Percentiles rank a stretch among this genome's conserved stretches.
Conservation (phyloP, 2,113 vertebrate genomes). For the Calypte anna region DNA sequence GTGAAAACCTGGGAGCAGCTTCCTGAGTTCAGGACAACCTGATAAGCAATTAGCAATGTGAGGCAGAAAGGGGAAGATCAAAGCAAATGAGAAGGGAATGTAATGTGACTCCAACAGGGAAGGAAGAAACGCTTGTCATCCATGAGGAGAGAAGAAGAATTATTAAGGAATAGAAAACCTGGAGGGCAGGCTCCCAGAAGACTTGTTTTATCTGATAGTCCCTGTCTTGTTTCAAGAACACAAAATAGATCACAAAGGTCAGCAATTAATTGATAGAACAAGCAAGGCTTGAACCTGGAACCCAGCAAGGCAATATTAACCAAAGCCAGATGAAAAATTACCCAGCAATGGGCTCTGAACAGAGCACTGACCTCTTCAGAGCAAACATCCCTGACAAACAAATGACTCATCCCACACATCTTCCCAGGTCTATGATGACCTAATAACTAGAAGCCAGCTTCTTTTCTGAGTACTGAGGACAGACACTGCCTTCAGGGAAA, state of each 20-base stretch:
- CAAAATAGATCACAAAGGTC: slow-evolving; percentile 43
- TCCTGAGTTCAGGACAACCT: not conserved
- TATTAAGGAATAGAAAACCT: slow-evolving; percentile 18
- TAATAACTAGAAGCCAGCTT: not conserved
- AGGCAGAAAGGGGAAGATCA: not conserved
- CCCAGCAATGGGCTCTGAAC: not conserved
- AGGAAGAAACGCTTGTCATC: not conserved
- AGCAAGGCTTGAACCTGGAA: not conserved
- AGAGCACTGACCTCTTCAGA: not conserved
- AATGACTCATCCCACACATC: slow-evolving; percentile 19
- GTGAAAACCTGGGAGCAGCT: not conserved
- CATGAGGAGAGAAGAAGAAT: not conserved
- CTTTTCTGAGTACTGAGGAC: not conserved
- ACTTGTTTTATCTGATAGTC: slow-evolving; percentile 30
- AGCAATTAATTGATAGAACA: slow-evolving; percentile 29
- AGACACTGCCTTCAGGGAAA: not conserved
- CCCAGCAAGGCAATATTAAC: not conserved
- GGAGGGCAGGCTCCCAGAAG: slow-evolving; percentile 26
- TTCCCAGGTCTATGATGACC: not conserved
- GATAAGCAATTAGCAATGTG: not conserved
- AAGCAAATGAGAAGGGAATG: not conserved
- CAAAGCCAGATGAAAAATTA: slow-evolving; percentile 18
- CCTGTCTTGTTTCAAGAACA: slow-evolving; percentile 41
- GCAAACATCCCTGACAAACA: slow-evolving; percentile 26
- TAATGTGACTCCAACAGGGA: not conserved